Evolutionary conservation across 2,888 invertebrate genomes (phyloP).

Genomic region (Lathronympha strigana): DNA sequence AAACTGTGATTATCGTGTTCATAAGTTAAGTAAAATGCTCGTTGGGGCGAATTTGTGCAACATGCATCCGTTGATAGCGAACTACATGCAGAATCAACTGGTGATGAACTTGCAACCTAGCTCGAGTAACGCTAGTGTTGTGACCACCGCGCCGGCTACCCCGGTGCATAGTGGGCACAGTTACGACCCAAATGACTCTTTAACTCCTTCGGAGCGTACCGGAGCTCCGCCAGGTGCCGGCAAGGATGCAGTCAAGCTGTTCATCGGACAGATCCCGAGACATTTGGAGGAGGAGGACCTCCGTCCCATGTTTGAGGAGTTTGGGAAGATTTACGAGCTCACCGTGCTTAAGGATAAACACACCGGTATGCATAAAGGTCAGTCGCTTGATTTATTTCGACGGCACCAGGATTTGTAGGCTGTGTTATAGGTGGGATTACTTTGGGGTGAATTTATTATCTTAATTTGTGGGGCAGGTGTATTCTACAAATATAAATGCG

Average conservation of each 20-base stretch:
- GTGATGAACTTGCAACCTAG: constrained; percentile 54
- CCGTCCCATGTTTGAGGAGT: constrained; percentile 95
- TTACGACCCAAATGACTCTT: constrained; percentile 58
- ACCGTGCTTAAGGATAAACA: constrained; percentile 97
- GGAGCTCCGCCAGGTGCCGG: constrained; percentile 78
- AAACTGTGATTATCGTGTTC: constrained; percentile 74
- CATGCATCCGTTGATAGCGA: constrained; percentile 70
- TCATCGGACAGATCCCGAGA: constrained; percentile 96
- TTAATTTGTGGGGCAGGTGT: constrained; percentile 5
- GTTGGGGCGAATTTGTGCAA: constrained; percentile 71
- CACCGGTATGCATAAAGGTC: constrained; percentile 98
- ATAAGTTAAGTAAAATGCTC: constrained; percentile 60
- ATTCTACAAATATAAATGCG: background rate
- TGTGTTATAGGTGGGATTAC: constrained; percentile 18
- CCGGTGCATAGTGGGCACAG: constrained; percentile 68
- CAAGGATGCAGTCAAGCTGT: constrained; percentile 90
- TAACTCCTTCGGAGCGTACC: constrained; percentile 74
- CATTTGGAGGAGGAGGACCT: constrained; percentile 95
- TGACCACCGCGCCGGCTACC: constrained; percentile 75
- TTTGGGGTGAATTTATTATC: constrained; percentile 15
- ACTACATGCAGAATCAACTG: constrained; percentile 60
- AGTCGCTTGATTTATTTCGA: constrained; percentile 57
- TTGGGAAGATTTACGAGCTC: constrained; percentile 96
- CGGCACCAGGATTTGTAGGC: constrained; percentile 36
- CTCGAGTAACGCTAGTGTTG: constrained; percentile 56